A percentile compares a stretch with the other conserved stretches of the same genome.
Conservation (phyloP, 92 coral and sea anemone species). For the Plumapathes pennacea region DNA sequence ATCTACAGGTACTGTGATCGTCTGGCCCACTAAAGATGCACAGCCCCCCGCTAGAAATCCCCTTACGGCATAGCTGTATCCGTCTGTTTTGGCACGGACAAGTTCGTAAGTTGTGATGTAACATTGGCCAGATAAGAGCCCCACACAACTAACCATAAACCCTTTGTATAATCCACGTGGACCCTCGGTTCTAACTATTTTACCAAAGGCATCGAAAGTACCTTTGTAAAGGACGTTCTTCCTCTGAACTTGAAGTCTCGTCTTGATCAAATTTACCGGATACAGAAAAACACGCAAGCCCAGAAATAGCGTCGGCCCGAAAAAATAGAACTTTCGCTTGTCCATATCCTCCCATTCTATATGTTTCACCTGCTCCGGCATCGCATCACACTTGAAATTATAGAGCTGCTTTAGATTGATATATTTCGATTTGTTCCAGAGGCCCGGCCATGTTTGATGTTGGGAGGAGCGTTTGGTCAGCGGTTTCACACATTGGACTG, state of each 20-base stretch:
- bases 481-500: no score
- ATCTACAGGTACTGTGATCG: slow-evolving; percentile 92
- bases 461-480: no score
- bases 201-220: slow-evolving; percentile 84
- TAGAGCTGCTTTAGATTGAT: no score
- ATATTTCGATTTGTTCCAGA: no score
- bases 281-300: slow-evolving; percentile 86
- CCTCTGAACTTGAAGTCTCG: slow-evolving; percentile 92
- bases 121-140: slow-evolving; percentile 89
- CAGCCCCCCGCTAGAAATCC: slow-evolving; percentile 92
- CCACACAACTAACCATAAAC: slow-evolving; percentile 75
- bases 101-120: slow-evolving; percentile 94
- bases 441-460: no score
- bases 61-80: slow-evolving; percentile 72
- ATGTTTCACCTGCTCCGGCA: slow-evolving; percentile 91
- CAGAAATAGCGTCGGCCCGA: slow-evolving; percentile 89
- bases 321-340: slow-evolving; percentile 84
- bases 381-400: no score
- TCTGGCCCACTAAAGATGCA: slow-evolving; percentile 90
- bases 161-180: slow-evolving; percentile 97
- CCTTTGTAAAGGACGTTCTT: slow-evolving; percentile 89
- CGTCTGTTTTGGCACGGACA: slow-evolving; percentile 67
- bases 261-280: slow-evolving; percentile 92
- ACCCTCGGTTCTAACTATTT: slow-evolving; percentile 79
- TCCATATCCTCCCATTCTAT: slow-evolving; percentile 99